These are phyloP conservation scores for Standfussiana lucernea DNA, from an alignment of 2,888 invertebrate genomes.

Conservation along the genomic window DNA sequence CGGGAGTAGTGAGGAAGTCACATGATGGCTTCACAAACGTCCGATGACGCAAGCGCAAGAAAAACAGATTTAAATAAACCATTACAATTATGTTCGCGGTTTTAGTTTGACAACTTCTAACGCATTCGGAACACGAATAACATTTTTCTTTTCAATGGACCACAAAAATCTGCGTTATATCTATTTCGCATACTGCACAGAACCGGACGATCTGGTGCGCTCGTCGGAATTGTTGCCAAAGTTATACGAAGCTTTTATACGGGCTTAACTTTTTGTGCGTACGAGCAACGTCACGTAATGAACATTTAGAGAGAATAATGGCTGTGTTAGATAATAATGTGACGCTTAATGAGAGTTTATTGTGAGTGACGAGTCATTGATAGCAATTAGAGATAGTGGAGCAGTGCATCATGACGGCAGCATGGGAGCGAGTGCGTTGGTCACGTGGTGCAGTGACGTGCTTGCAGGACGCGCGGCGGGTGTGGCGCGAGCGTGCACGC, in stretches of 20 bases:
- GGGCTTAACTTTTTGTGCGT: slow-evolving; percentile 61
- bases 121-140: slow-evolving; percentile 73
- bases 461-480: slow-evolving; percentile 63
- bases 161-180: slow-evolving; percentile 73
- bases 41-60: slow-evolving; percentile 80
- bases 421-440: slow-evolving; percentile 43
- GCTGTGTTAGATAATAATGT: slow-evolving; percentile 32
- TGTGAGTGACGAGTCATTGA: slow-evolving; percentile 45
- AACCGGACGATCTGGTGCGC: slow-evolving; percentile 58
- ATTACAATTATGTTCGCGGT: slow-evolving; percentile 80
- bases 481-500: slow-evolving; percentile 71
- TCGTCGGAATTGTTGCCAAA: slow-evolving; percentile 67
- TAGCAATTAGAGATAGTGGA: slow-evolving; percentile 51
- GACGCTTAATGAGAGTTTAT: slow-evolving; percentile 39
- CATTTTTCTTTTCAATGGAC: slow-evolving; percentile 81
- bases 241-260: slow-evolving; percentile 66
- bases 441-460: slow-evolving; percentile 75
- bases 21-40: slow-evolving; percentile 81
- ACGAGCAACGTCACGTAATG: slow-evolving; percentile 42
- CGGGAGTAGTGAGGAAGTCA: slow-evolving; percentile 79
- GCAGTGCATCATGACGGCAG: slow-evolving; percentile 47
- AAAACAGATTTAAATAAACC: slow-evolving; percentile 84
- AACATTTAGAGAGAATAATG: slow-evolving; percentile 34
- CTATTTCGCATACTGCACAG: slow-evolving; percentile 71
- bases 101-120: slow-evolving; percentile 78